Percentiles rank a stretch among this genome's conserved stretches.
These are phyloP conservation scores for Pungitius pungitius DNA, from an alignment of 2,113 vertebrate species.

Conservation along the genomic window DNA sequence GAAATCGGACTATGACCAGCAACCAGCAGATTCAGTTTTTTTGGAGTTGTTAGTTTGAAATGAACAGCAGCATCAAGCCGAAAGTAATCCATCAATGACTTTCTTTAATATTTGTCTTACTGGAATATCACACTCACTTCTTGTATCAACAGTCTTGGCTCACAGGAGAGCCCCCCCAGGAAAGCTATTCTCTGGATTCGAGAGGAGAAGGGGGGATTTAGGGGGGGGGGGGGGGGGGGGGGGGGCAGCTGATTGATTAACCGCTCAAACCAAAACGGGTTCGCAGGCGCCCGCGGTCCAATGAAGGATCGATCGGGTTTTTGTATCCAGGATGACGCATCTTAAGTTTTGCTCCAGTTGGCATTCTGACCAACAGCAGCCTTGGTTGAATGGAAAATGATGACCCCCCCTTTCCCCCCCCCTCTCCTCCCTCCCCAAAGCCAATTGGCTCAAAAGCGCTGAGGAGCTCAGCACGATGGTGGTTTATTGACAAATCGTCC, in stretches of 20 bases:
- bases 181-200: constrained; percentile 40
- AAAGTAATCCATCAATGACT: no score
- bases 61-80: no score
- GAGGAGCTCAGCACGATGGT: constrained; percentile 32
- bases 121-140: constrained; percentile 31
- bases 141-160: constrained; percentile 53
- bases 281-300: constrained; percentile 25
- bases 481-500: constrained; percentile 55
- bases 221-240: constrained; percentile 7
- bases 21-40: no score
- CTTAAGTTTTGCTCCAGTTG: constrained; percentile 38
- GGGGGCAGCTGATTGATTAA: constrained; percentile 44
- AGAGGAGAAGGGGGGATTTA: no score
- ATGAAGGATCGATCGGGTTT: constrained; percentile 38
- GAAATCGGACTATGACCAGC: no score
- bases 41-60: no score
- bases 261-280: constrained; percentile 37
- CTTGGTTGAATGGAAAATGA: constrained; percentile 58
- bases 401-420: constrained; percentile 59
- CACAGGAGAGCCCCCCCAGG: constrained; percentile 26
- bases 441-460: constrained; percentile 56
- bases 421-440: constrained; percentile 47
- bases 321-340: constrained; percentile 50
- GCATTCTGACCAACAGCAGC: constrained; percentile 49
- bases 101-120: not conserved